phyloP scores from a whole-genome alignment of 2,113 vertebrate species.

The Chamaetylas fuelleborni region DNA sequence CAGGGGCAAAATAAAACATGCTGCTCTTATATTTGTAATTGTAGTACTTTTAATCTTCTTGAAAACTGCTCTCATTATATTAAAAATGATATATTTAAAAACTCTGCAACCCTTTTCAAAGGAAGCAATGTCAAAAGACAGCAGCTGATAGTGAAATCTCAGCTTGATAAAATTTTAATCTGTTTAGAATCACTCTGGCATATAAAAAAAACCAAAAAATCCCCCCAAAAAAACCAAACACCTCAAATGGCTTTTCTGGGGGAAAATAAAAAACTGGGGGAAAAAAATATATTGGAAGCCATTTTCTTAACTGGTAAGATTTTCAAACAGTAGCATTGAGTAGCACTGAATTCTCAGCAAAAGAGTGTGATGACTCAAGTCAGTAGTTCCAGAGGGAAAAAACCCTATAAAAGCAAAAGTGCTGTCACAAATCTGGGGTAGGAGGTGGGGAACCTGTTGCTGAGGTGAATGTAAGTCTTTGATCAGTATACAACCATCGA shows the following conservation, averaged over 20 bases:
- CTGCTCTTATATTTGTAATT: background rate
- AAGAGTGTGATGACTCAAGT: background rate
- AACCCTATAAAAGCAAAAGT: background rate
- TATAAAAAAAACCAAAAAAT: background rate
- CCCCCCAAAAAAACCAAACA: background rate
- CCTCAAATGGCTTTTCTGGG: background rate
- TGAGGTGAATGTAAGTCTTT: background rate
- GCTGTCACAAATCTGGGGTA: background rate
- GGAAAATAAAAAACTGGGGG: background rate
- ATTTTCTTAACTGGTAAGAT: background rate
- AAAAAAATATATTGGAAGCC: background rate
- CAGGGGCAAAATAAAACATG: background rate
- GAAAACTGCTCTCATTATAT: background rate
- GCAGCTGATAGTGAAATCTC: background rate
- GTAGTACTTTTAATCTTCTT: background rate
- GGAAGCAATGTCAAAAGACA: background rate
- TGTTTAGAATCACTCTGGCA: background rate
- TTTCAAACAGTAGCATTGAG: background rate
- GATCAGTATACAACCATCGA: background rate
- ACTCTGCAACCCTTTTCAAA: background rate
- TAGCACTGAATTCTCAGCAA: background rate
- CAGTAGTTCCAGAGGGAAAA: background rate
- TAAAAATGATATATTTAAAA: background rate
- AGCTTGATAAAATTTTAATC: background rate
- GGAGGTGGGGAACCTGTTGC: background rate